Base-by-base conservation (phyloP, 2,797 vertebrate species). In the Tolypeutes matacus region DNA sequence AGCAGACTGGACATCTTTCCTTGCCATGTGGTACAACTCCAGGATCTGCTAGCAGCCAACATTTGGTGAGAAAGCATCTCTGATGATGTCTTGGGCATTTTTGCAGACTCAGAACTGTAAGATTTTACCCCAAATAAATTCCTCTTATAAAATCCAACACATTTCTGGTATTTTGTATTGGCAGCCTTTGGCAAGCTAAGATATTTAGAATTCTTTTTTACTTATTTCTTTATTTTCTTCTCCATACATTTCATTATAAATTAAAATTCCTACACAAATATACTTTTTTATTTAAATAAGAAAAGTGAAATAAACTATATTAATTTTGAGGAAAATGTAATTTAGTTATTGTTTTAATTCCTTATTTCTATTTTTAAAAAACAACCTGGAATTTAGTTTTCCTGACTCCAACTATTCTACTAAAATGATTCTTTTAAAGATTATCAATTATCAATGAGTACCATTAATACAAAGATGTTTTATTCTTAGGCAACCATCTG, bases 291-390 rank as follows among this genome's bases (percentile, higher is more conserved):
- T 4, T 90, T 0, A 39, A 73, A 27, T 72, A 75, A 39, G 25
- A 78, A 86, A 93, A 83, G 77, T 29, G 56, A 65, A 7, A 64
- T 60, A 62, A 89, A 51, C 1, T 39, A 78, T 15, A 13, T 92
- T 51, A 27, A 56, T 29, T 76, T 89, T 85, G 34, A 91, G 36
- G 23, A 76, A 88, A 75, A 64, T 58, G 49, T 12, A 86, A 6
- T 42, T 81, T 83, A 49, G 36, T 39, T 67, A 86, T 86, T 67
- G 82, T 72, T 93, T 23, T 39, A 46, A 82, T 90, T 72, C 72
- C 67, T 89, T 89, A 4, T 58, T 86, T 91, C 78, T 5, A 56
- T 46, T 77, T 23, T 65, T 46, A 11, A 46, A 46, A 92, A 92
- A 75, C 27, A 64, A 83, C 53, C 46, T 62, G 20, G 39, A 80